These are phyloP conservation scores for Heliconius cydno DNA, from an alignment of 2,888 invertebrate species.

Conservation along the genomic window DNA sequence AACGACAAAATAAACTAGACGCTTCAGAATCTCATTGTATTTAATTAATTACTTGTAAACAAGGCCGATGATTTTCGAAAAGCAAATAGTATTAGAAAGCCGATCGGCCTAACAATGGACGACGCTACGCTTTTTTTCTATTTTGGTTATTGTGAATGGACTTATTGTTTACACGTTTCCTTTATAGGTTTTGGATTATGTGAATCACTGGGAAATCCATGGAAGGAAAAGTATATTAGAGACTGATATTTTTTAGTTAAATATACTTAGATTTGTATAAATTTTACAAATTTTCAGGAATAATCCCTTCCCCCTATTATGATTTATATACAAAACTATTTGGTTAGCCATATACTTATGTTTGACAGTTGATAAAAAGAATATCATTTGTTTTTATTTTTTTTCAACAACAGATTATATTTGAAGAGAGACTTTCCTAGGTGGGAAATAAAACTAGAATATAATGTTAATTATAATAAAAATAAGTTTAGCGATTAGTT, in stretches of 20 bases:
- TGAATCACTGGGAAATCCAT: conserved; percentile 24
- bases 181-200: conserved; percentile 41
- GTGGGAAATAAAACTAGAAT: too few species aligned
- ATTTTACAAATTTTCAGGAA: background rate
- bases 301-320: background rate
- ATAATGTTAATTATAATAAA: too few species aligned
- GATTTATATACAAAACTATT: background rate
- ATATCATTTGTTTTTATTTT: too few species aligned
- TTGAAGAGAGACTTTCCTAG: too few species aligned
- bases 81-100: conserved; percentile 78
- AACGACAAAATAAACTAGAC: conserved; percentile 57
- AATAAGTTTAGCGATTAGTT: too few species aligned
- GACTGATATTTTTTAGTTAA: background rate
- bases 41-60: conserved; percentile 82
- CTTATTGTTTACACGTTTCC: conserved; percentile 48
- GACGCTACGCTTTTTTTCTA: conserved; percentile 65
- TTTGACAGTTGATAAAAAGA: background rate
- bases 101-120: conserved; percentile 74
- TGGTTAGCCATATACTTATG: background rate
- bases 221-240: conserved; percentile 8
- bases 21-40: conserved; percentile 67
- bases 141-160: conserved; percentile 51
- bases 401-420: too few species aligned
- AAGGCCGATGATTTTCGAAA: conserved; percentile 81
- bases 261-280: background rate